Evolutionary conservation across 2,888 invertebrate species (phyloP), one percentile per base, ranked within the genome.

Genomic region (Endotricha flammealis): DNA sequence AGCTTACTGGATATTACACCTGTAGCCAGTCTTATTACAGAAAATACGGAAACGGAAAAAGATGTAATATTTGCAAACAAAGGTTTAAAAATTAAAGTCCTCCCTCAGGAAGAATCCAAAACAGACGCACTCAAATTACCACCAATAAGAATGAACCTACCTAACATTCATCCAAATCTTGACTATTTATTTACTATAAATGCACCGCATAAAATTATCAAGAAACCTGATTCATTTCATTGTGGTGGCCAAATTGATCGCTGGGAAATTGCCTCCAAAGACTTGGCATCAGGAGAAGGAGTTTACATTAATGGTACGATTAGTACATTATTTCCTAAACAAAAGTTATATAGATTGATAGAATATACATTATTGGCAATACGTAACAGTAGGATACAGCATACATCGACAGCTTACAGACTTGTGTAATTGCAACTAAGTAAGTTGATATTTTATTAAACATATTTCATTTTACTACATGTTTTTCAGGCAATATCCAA

Each of bases 271-370:
- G 52, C 48, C 8, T 45, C 53, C 1, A 67, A 69, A 32, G 57
- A 71, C 2, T 46, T 80, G 5, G 82, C 74, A 4, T 64, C 79
- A 4, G 82, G 83, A 1, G 83, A 83, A 57, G 69, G 72, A 45
- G 46, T 60, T 10, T 49, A 51, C 12, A 66, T 74, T 20, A 68
- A 46, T 42, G 60, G 56, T 23, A 62, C 48, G 43, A 61, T 42
- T 44, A 71, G 81, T 81, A 60, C 63, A 61, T 3, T 22, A 9
- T 5, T 2, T 20, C 10, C 12, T 5, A 29, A 11, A 10, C 20
- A 17, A 5, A 4, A 32, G 32, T n/a, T 14, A 4, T 1, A 32
- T 47, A n/a, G n/a, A n/a, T n/a, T n/a, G n/a, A n/a, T n/a, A n/a
- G n/a, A n/a, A n/a, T n/a, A n/a, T n/a, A n/a, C n/a, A n/a, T n/a